Base-by-base conservation (phyloP, 2,113 vertebrate genomes). In the Spea bombifrons region DNA sequence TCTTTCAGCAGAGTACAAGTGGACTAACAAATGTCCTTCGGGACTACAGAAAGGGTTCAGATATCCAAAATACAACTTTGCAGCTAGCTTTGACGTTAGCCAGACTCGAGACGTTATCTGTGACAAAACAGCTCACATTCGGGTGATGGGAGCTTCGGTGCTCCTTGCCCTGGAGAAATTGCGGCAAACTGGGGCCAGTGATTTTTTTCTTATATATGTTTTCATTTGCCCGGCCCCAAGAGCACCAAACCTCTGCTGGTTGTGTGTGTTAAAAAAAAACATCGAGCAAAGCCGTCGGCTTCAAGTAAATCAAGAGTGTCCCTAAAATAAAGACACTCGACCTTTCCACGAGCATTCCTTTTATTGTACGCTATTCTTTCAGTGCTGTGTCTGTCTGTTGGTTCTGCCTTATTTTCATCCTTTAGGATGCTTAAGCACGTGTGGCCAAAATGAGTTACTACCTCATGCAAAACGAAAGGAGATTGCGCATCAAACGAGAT, bases 361-460 rank as follows among this genome's bases (percentile, higher is more conserved):
- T 69, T 57, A 77, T 84, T 83, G 82, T 84, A 88, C 87, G 67
- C 81, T 30, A 30, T 73, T 80, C 75, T 86, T 89, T 83, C 52
- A 47, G 88, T 83, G 81, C 82, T 82, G 84, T 75, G 85, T 88
- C 86, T 66, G 84, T 79, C 53, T 87, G 10, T 85, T 76, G 75
- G 30, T 87, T 90, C 87, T 86, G 87, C 89, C 89, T 92, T 91
- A 87, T 81, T 82, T 88, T 83, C 81, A 84, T 88, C 87, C 88
- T 88, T 88, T 88, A 90, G 83, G 84, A 81, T 89, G 84, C 91
- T 92, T 74, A 43, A 68, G 50, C 91, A 88, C 78, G 87, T 83
- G 82, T 83, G 88, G 92, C 90, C 91, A 91, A 92, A 92, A 90
- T 90, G 83, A 91, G 91, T 93, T 92, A 92, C 92, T 94, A 94